Conservation (phyloP, 2,797 vertebrate species). For the Petrocephalus schoutedeni region DNA sequence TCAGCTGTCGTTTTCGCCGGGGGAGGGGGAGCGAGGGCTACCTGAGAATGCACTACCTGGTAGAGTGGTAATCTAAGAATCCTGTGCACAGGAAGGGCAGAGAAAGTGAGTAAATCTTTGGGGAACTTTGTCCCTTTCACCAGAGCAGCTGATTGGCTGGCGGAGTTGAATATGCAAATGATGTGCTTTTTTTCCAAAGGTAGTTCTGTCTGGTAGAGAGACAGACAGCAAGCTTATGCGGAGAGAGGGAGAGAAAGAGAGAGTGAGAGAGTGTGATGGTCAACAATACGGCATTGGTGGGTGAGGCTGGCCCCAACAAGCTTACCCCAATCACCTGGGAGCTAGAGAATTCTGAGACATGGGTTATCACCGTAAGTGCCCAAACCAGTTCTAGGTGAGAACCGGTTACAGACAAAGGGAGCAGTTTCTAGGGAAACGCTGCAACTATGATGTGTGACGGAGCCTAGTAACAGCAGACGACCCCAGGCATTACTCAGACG, state of each 20-base stretch:
- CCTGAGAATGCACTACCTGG: conserved; percentile 11
- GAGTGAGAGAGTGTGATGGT: background rate
- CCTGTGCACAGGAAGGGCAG: background rate
- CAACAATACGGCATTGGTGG: background rate
- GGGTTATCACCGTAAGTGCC: background rate
- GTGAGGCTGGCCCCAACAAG: background rate
- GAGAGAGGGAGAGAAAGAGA: background rate
- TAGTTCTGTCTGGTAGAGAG: background rate
- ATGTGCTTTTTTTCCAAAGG: background rate
- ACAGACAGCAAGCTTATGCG: background rate
- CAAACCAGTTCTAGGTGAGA: conserved; percentile 18
- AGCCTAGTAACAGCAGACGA: background rate
- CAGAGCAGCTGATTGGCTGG: conserved; percentile 19
- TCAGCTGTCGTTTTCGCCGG: background rate
- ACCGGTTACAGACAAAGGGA: background rate
- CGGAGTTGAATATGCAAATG: conserved; percentile 18
- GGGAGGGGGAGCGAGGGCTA: background rate
- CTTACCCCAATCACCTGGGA: background rate
- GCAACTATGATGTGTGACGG: background rate
- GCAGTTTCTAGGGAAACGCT: background rate
- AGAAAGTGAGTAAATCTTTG: background rate
- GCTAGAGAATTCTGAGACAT: conserved; percentile 1
- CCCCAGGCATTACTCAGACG: too few relatives aligned
- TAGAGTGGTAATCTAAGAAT: conserved; percentile 10
- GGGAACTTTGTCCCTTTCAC: conserved; percentile 23